phyloP scores from a whole-genome alignment of 2,797 vertebrate genomes.

The Muraenolepis orangiensis region DNA sequence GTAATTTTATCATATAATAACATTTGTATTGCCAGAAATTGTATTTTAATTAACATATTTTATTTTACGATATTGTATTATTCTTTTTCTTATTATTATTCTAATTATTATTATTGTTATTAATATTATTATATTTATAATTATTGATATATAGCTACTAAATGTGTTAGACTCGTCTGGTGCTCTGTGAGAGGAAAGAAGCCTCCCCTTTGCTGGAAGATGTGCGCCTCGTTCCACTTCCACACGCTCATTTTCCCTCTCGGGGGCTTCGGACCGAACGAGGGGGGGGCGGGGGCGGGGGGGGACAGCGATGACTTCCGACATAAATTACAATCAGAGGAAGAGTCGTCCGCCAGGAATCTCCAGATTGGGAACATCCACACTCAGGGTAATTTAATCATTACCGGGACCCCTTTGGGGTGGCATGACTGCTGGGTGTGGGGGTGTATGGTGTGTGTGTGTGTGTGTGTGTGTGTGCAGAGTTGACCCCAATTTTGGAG shows the following conservation, averaged over 20 bases:
- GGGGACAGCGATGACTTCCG: constrained; percentile 71
- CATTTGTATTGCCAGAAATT: no score
- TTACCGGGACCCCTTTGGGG: constrained; percentile 66
- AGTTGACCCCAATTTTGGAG: constrained; percentile 74
- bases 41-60: background rate
- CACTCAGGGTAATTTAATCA: constrained; percentile 77
- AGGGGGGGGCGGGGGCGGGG: constrained; percentile 11
- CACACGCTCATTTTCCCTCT: background rate
- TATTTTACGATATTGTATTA: background rate
- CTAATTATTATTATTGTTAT: no score
- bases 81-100: no score
- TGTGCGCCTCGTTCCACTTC: background rate
- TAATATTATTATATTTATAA: background rate
- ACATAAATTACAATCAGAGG: constrained; percentile 76
- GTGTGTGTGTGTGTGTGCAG: background rate
- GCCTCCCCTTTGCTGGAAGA: background rate
- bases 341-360: constrained; percentile 76
- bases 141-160: background rate
- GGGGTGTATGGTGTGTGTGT: no score
- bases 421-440: background rate
- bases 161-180: background rate
- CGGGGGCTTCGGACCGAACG: background rate
- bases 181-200: background rate
- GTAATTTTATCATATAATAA: no score
- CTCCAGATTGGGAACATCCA: constrained; percentile 72